Base-by-base conservation (phyloP, 2,113 vertebrate genomes). In the Corythoichthys intestinalis region DNA sequence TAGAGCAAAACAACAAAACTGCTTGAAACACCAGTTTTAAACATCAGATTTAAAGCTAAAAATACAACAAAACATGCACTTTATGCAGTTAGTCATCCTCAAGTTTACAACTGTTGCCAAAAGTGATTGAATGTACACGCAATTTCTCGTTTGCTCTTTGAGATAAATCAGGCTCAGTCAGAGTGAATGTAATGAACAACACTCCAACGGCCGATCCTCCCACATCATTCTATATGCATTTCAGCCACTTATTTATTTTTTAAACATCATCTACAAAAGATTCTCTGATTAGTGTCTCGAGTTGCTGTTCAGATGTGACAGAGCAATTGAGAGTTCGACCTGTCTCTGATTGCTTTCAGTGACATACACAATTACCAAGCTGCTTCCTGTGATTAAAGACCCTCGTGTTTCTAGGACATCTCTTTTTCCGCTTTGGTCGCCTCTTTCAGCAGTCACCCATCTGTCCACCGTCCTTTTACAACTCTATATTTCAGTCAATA, bases 371-470 rank as follows among this genome's bases (percentile, higher is more conserved):
- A 86, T 90, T 87, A 87, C 71, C 65, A 75, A 83, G 77, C 84
- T 88, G 79, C 73, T 78, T 86, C 72, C 74, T 79, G 72, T 85
- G 77, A 87, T 90, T 83, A 88, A 87, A 86, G 80, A 74, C 77
- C 64, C 70, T 77, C 74, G 64, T 71, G 67, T 79, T 83, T 83
- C 72, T 66, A 78, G 70, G 78, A 73, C 73, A 77, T 71, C 79
- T 78, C 68, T 52, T 66, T 54, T 66, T 67, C 38, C 69, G 68
- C 66, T 52, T 68, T 63, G 47, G 66, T 54, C 2, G 50, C 39
- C 47, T 61, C 57, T 67, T 67, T 59, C 13, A 59, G 50, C 64
- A 61, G 20, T 66, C n/a, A 52, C 74, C 72, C 76, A 76, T 66
- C 77, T 83, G 73, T 80, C 72, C 69, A 39, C 64, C 63, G 34